Percentiles rank a stretch among this genome's conserved stretches.
Conservation (phyloP, 2,113 vertebrate genomes). For the Lepisosteus osseus region DNA sequence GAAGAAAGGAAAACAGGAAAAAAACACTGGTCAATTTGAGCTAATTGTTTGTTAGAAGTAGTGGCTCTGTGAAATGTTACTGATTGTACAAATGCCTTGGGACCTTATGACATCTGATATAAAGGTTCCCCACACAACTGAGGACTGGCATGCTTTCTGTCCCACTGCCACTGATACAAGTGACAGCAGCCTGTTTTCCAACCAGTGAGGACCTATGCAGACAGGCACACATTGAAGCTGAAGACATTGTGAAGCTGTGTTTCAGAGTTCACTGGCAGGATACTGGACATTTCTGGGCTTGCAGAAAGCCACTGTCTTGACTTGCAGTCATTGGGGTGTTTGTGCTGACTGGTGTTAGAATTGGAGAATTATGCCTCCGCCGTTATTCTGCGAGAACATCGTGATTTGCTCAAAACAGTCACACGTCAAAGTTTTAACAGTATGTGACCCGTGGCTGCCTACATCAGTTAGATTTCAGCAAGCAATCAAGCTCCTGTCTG, state of each 20-base stretch:
- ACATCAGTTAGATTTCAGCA: too few species aligned
- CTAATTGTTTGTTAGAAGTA: conserved; percentile 84
- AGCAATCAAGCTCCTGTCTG: too few species aligned
- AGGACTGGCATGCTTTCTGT: conserved; percentile 48
- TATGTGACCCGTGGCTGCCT: too few species aligned
- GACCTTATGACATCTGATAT: conserved; percentile 66
- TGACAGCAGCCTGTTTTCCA: conserved; percentile 42
- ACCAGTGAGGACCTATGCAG: neutral
- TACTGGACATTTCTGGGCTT: neutral
- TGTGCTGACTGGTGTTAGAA: too few species aligned
- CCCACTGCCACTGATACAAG: conserved; percentile 44
- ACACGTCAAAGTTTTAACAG: too few species aligned
- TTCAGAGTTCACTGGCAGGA: neutral
- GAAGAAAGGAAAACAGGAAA: conserved; percentile 28
- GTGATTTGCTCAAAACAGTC: too few species aligned
- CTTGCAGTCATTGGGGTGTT: neutral
- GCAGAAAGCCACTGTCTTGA: neutral
- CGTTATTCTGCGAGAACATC: too few species aligned
- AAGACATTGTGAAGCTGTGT: too few species aligned
- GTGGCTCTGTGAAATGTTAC: conserved; percentile 73
- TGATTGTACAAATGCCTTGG: conserved; percentile 74
- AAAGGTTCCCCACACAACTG: conserved; percentile 47
- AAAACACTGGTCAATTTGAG: conserved; percentile 79
- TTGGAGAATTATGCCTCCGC: too few species aligned
- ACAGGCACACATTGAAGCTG: neutral